Evolutionary conservation across 2,797 vertebrate species (phyloP).

Genomic region (Chrosomus eos): DNA sequence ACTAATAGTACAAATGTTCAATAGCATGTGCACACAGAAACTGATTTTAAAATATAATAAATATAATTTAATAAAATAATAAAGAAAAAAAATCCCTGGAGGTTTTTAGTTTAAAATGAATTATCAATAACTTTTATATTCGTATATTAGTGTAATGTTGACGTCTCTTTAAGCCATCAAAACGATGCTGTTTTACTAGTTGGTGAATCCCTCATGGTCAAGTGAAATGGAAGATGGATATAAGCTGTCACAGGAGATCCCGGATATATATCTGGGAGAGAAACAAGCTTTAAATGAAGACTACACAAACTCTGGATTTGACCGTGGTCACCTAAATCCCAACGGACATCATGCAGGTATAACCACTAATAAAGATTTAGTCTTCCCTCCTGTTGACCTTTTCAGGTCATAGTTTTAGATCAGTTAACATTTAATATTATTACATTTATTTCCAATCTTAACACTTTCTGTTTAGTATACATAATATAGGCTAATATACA

Average conservation of each 20-base stretch:
- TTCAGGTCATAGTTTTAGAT: background rate
- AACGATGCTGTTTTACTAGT: constrained; percentile 55
- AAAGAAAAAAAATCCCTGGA: background rate
- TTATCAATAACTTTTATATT: background rate
- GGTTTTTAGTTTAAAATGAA: background rate
- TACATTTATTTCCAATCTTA: background rate
- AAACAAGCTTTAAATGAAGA: constrained; percentile 80
- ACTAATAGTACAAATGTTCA: too few relatives aligned
- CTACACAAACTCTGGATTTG: constrained; percentile 76
- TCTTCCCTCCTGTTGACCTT: background rate
- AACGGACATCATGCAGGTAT: constrained; percentile 80
- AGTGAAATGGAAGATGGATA: constrained; percentile 76
- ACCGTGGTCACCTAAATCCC: constrained; percentile 81
- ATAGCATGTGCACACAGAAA: too few relatives aligned
- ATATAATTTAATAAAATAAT: too few relatives aligned
- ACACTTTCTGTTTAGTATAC: too few relatives aligned
- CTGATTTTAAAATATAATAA: too few relatives aligned
- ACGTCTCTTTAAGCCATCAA: background rate
- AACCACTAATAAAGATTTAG: background rate
- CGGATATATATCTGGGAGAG: constrained; percentile 71
- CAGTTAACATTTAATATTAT: background rate
- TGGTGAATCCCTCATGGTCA: constrained; percentile 73
- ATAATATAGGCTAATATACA: background rate
- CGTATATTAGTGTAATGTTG: background rate
- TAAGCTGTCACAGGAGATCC: constrained; percentile 72